A percentile compares a stretch with the other conserved stretches of the same genome.
These are phyloP conservation scores for Crenuchus spilurus DNA, from an alignment of 2,797 vertebrate genomes.

Conservation along the genomic window DNA sequence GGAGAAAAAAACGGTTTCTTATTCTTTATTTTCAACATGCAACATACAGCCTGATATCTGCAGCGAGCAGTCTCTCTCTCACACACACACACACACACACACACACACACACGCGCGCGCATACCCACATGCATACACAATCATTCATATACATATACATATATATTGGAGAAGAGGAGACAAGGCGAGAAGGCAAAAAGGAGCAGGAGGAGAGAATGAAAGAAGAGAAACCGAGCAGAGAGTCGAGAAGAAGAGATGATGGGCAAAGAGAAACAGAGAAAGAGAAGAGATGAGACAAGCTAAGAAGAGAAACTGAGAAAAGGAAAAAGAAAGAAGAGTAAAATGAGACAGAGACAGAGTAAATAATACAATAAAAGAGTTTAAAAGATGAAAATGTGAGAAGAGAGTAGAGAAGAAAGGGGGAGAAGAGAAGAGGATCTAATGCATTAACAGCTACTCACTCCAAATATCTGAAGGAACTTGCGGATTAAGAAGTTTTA, in stretches of 20 bases:
- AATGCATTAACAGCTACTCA: conserved; percentile 68
- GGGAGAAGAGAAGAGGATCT: conserved; percentile 72
- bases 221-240: too few species aligned
- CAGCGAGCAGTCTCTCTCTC: conserved; percentile 60
- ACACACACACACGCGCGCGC: not conserved
- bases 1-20: conserved; percentile 77
- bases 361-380: not conserved
- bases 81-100: not conserved
- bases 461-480: conserved; percentile 82
- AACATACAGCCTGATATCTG: conserved; percentile 89
- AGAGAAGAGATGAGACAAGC: conserved; percentile 36
- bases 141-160: conserved; percentile 3
- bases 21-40: conserved; percentile 94
- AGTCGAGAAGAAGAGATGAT: too few species aligned
- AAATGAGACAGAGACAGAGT: not conserved
- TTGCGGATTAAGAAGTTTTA: conserved; percentile 95
- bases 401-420: conserved; percentile 29
- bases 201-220: not conserved
- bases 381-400: not conserved
- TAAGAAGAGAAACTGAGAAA: not conserved
- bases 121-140: conserved; percentile 1
- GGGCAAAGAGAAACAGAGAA: too few species aligned
- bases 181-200: conserved; percentile 69
- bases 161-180: conserved; percentile 42
- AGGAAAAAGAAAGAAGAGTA: not conserved